Base-by-base conservation (phyloP, 2,797 vertebrate species). In the Antennarius maculatus region DNA sequence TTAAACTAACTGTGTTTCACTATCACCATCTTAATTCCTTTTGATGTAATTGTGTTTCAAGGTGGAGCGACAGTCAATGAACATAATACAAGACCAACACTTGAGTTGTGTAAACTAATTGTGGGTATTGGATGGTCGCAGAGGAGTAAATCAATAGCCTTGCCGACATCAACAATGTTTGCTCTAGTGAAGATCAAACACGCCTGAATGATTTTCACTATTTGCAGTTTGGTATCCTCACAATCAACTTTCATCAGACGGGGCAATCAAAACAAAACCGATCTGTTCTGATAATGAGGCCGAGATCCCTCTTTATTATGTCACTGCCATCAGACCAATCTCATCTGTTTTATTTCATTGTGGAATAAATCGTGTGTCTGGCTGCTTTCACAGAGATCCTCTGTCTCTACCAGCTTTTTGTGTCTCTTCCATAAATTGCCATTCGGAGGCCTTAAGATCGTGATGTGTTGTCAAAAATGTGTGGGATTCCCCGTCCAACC, bases 401-500 rank as follows among this genome's bases (percentile, higher is more conserved):
- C 52, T 23, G n/a, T n/a, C n/a, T n/a, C n/a, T n/a, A n/a, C n/a
- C 52, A 13, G n/a, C 41, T n/a, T 54, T 27, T 31, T 8, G 16
- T n/a, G 42, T 55, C 16, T 45, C 28, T 59, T 43, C 54, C n/a
- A 17, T 12, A 7, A 12, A 34, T 27, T 27, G 42, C 10, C 37
- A 10, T 11, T 39, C 7, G 2, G 27, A 49, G 31, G 60, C 43
- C 57, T 52, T 67, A 60, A 47, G 41, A 56, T 82, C 57, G 71
- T 82, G 75, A 84, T 34, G 58, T 13, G 31, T 6, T 7, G 9
- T 39, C 37, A 17, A 0, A 58, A 1, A 45, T 81, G 77, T 62
- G 85, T 86, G 74, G 78, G 82, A 79, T 68, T 71, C 59, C 74
- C 76, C 29, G 5, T 0, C 71, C 64, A 51, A 60, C 78, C 53